A percentile compares a stretch with the other conserved stretches of the same genome.
Evolutionary conservation across 2,113 vertebrate species (phyloP).

Genomic region (Anoura caudifer): DNA sequence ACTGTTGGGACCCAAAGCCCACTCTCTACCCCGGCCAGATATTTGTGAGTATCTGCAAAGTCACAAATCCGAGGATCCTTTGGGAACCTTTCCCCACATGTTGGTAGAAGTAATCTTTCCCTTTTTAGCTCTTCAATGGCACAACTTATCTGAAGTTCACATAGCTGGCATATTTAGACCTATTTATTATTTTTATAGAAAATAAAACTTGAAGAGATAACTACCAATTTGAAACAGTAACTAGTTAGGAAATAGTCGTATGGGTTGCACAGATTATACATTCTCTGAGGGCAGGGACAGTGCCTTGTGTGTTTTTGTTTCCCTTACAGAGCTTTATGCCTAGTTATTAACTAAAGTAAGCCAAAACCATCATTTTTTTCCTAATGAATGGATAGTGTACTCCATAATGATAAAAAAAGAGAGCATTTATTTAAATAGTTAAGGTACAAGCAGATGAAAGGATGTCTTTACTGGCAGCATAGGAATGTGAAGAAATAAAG

Average conservation of each 20-base stretch:
- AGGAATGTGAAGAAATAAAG: not conserved
- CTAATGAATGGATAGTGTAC: not conserved
- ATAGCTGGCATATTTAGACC: not conserved
- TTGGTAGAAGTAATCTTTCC: not conserved
- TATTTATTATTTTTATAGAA: conserved; percentile 4
- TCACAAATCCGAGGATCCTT: not conserved
- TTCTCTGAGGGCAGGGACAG: not conserved
- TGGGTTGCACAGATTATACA: accelerated
- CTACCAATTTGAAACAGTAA: not conserved
- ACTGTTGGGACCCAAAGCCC: not conserved
- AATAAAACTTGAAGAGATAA: not conserved
- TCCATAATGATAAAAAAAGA: not conserved
- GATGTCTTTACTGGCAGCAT: not conserved
- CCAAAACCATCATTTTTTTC: not conserved
- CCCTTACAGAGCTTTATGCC: not conserved
- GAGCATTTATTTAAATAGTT: not conserved
- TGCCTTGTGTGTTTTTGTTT: not conserved
- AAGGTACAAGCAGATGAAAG: not conserved
- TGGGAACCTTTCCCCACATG: not conserved
- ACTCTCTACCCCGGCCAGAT: too few relatives aligned
- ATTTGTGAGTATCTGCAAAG: not conserved
- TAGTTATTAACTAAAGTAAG: not conserved
- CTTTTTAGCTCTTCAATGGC: not conserved
- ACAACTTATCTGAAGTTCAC: not conserved
- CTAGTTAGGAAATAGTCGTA: not conserved